Conservation (phyloP, 2,113 vertebrate genomes). For the Ceyx cyanopectus region DNA sequence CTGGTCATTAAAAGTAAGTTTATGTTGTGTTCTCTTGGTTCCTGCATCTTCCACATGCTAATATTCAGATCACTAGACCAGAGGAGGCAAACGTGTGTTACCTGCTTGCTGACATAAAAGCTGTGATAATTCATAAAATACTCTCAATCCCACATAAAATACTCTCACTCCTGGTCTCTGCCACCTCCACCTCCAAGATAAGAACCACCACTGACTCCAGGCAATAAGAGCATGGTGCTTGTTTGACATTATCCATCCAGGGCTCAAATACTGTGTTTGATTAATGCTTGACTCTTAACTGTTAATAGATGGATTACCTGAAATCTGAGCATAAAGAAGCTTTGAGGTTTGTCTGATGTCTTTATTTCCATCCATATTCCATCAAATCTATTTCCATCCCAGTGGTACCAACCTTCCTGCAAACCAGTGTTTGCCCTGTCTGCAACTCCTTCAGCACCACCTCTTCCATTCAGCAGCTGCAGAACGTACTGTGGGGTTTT, state of each 20-base stretch:
- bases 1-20: neutral
- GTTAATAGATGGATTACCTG: neutral
- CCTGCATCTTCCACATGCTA: neutral
- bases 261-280: neutral
- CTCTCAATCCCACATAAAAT: too few species aligned
- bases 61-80: neutral
- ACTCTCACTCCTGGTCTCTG: neutral
- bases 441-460: neutral
- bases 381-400: neutral
- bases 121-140: too few species aligned
- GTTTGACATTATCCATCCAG: neutral
- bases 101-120: neutral
- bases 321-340: neutral
- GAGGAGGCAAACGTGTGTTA: neutral
- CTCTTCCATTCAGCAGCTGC: neutral
- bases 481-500: accelerated
- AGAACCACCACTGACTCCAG: neutral
- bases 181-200: neutral
- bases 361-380: neutral
- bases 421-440: neutral
- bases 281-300: neutral
- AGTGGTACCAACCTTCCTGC: neutral
- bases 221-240: neutral
- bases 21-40: neutral
- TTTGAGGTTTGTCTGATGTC: neutral